Base-by-base conservation (phyloP, 2,888 invertebrate genomes). In the Idaea aversata region DNA sequence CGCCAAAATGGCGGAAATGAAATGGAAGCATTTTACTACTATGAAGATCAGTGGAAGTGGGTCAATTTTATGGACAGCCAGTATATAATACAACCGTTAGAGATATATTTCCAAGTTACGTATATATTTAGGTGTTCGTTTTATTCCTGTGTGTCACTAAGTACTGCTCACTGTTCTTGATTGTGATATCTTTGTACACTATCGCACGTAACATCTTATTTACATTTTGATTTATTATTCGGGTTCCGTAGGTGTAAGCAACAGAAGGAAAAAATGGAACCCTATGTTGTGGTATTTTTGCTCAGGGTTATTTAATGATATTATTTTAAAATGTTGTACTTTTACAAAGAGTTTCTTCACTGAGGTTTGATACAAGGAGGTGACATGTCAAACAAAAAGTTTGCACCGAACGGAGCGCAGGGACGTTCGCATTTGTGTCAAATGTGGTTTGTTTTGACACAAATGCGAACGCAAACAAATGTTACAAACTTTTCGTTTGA, bases 181-280 rank as follows among this genome's bases (percentile, higher is more conserved):
- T 63, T 72, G 72, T 72, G 72, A 74, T 74, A 73, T 68, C 61
- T 65, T 61, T 67, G 59, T 67, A 65, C 67, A 69, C 64, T 62
- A 65, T 66, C 70, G 67, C 68, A 15, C 15, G 36, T 38, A 58
- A 61, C 34, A 63, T 57, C 65, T 63, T 72, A 60, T 71, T 72
- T 70, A 65, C 68, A 64, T 70, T 71, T 69, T 68, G 72, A 71
- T 64, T 60, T 47, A 7, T 13, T 36, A 7, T 36, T 36, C 36
- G 36, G 6, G 36, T 36, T 10, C 36, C 5, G 4, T 36, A 36
- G 4, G 5, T n/a, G n/a, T 36, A 47, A 13, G 47, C 13, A 47
- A 47, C 47, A 13, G 7, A 0, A 47, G 13, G 10, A 7, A 36
- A 36, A 36, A 47, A 47, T 2, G 6, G 10, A 47, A 47, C 47